Conservation (phyloP, 2,888 invertebrate genomes). For the Argyresthia albistria region DNA sequence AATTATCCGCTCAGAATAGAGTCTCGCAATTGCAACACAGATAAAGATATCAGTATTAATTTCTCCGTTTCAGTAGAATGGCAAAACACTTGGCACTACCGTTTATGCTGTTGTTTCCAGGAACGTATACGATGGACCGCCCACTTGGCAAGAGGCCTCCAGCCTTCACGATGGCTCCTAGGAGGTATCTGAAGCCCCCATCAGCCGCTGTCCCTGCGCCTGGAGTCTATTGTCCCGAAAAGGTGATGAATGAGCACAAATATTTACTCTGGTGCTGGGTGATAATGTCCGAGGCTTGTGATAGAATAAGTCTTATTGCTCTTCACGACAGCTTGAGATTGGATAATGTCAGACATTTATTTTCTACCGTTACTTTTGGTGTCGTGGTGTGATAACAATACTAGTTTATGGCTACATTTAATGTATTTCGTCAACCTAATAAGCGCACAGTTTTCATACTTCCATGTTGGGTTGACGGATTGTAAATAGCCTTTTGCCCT, state of each 20-base stretch:
- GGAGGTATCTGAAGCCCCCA: constrained; percentile 45
- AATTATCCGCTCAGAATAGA: too few relatives aligned
- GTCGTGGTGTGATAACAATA: neutral
- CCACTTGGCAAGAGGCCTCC: constrained; percentile 74
- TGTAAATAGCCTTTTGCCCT: too few relatives aligned
- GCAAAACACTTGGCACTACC: too few relatives aligned
- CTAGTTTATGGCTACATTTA: neutral
- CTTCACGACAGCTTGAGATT: neutral
- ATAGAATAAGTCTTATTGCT: neutral
- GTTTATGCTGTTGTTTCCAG: constrained; percentile 25
- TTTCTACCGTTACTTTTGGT: neutral
- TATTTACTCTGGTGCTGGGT: neutral
- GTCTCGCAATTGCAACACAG: too few relatives aligned
- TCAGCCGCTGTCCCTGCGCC: constrained; percentile 68
- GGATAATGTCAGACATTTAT: neutral
- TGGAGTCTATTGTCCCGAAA: constrained; percentile 78
- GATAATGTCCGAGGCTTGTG: neutral
- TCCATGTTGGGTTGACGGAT: too few relatives aligned
- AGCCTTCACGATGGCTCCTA: constrained; percentile 87
- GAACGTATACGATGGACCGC: constrained; percentile 77
- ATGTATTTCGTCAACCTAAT: too few relatives aligned
- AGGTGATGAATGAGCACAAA: constrained; percentile 35
- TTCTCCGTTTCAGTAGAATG: too few relatives aligned
- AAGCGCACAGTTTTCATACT: too few relatives aligned
- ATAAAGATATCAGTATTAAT: too few relatives aligned